Conservation (phyloP, 2,888 invertebrate genomes). For the Drosophila paranaensis region DNA sequence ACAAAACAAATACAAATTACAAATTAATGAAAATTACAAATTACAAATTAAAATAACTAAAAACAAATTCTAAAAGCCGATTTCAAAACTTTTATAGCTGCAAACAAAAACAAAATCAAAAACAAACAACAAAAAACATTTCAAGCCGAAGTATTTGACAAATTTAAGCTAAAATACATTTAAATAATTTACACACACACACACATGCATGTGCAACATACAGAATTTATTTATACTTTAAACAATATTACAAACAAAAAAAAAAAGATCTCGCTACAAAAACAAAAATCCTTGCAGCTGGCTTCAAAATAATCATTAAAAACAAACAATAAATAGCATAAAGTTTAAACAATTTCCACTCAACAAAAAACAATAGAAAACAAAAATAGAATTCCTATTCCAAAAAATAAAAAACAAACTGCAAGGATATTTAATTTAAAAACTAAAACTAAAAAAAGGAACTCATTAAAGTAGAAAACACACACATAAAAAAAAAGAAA, state of each 20-base stretch:
- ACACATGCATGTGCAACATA: conserved; percentile 30
- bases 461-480: conserved; percentile 32
- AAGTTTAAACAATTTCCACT: too few relatives aligned
- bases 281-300: conserved; percentile 26
- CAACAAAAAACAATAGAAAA: background rate
- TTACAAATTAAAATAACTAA: conserved; percentile 10
- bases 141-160: conserved; percentile 39
- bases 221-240: conserved; percentile 44
- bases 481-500: background rate
- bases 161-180: conserved; percentile 49
- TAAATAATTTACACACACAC: conserved; percentile 34
- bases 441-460: conserved; percentile 4
- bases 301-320: background rate
- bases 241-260: conserved; percentile 10
- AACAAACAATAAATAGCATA: background rate
- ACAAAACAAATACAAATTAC: conserved; percentile 24
- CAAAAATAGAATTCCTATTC: background rate
- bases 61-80: conserved; percentile 25
- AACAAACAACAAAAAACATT: conserved; percentile 15
- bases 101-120: conserved; percentile 9
- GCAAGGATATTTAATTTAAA: conserved; percentile 35
- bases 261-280: conserved; percentile 46
- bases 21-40: conserved; percentile 20
- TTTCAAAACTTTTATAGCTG: conserved; percentile 39
- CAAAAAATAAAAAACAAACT: background rate